A percentile compares a stretch with the other conserved stretches of the same genome.
phyloP scores from a whole-genome alignment of 1,140 invertebrate species.

The Battus philenor region DNA sequence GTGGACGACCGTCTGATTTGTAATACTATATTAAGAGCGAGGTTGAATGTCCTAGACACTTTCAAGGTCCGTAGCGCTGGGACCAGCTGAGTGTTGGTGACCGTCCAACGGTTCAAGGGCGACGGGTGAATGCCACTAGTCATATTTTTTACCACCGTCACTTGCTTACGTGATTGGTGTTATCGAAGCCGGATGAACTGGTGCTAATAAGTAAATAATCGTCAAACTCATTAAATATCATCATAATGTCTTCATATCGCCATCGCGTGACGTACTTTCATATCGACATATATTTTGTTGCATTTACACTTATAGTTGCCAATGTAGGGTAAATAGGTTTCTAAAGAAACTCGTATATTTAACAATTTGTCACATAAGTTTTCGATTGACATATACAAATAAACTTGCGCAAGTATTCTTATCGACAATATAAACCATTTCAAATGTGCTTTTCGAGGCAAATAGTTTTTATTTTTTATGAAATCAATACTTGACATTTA shows the following conservation, averaged over 20 bases:
- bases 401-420: too few species aligned
- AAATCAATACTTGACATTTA: too few species aligned
- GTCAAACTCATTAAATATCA: constrained; percentile 18
- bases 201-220: constrained; percentile 37
- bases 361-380: too few species aligned
- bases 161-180: constrained; percentile 49
- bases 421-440: too few species aligned
- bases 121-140: constrained; percentile 64
- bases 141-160: constrained; percentile 60
- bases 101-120: constrained; percentile 62
- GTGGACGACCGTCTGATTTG: constrained; percentile 21
- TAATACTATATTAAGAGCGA: constrained; percentile 35
- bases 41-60: constrained; percentile 59
- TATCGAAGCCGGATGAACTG: constrained; percentile 54
- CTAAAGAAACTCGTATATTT: not conserved
- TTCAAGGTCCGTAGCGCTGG: constrained; percentile 53
- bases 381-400: too few species aligned
- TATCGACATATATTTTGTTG: not conserved
- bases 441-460: too few species aligned
- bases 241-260: not conserved
- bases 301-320: constrained; percentile 6
- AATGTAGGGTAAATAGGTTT: constrained; percentile 6
- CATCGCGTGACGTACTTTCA: constrained; percentile 14
- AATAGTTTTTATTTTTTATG: too few species aligned
- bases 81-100: constrained; percentile 57